Conservation (phyloP, 2,113 vertebrate species). For the Neopipo cinnamomea region DNA sequence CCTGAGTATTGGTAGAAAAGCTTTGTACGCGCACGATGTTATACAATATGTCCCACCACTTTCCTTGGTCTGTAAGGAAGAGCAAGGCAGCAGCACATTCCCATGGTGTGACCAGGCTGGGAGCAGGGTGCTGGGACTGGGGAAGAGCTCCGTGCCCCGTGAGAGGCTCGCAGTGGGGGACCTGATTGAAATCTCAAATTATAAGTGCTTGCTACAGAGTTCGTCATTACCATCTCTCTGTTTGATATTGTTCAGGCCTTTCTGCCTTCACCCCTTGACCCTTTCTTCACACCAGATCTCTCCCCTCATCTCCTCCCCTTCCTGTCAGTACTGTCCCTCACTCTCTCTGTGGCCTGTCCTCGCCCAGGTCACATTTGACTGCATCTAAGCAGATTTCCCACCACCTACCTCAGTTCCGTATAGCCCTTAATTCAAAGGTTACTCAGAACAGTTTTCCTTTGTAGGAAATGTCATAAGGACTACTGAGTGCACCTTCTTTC, state of each 20-base stretch:
- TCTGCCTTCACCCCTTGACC: background rate
- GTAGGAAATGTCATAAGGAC: background rate
- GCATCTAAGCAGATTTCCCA: background rate
- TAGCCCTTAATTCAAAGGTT: background rate
- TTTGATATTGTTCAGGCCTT: background rate
- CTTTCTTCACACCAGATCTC: background rate
- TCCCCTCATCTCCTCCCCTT: background rate
- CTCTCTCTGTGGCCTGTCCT: background rate
- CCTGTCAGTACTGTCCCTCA: background rate
- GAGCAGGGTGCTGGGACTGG: background rate
- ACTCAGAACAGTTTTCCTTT: background rate
- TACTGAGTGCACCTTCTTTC: background rate
- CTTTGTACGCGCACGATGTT: background rate
- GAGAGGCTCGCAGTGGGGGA: background rate
- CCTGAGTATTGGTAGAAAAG: background rate
- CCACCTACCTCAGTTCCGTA: background rate
- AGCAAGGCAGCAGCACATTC: background rate
- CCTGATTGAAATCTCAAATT: background rate
- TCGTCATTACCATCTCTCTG: background rate
- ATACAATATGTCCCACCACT: background rate
- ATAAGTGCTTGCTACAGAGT: background rate
- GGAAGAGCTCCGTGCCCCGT: background rate
- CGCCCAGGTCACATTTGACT: background rate
- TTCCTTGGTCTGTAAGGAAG: background rate
- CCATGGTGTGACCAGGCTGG: accelerated